Base-by-base conservation (phyloP, 2,888 invertebrate genomes). In the Dryocosmus kuriphilus region DNA sequence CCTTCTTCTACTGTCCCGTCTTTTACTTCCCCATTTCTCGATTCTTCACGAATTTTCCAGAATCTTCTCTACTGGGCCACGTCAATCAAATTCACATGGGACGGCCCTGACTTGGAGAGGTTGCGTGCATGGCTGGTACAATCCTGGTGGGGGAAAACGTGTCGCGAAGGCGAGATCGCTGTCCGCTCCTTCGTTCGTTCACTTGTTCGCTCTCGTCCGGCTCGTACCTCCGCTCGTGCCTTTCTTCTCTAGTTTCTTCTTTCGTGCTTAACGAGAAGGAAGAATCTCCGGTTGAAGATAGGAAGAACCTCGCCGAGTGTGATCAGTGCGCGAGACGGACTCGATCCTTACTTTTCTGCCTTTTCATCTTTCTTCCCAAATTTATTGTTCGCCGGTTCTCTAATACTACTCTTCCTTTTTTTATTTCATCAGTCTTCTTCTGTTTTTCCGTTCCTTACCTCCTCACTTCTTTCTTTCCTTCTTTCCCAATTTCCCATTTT, bases 131-230 rank as follows among this genome's bases (percentile, higher is more conserved):
- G 67, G 46, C 41, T 71, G 27, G 71, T 30, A 46, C 38, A 67
- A 71, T 71, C 51, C 46, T 41, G 77, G 82, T 80, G 81, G 81
- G 81, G 82, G 77, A 75, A 79, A 81, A 81, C 77, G 82, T 82
- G 82, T 82, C 81, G 82, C 81, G 79, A 79, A 81, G 81, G 81
- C 82, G 81, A 80, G 82, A 81, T 82, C 81, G 79, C 79, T 79
- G 78, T 78, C 82, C 80, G 80, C 81, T 82, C 82, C 80, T 80
- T 46, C 75, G 82, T 74, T 80, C 81, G 80, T 81, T 78, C 77
- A 81, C 80, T 82, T 82, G 81, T 82, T 81, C 79, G 81, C 81
- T 83, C 80, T 71, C 71, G 71, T 71, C 71, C 71, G 71, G 71
- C 71, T 71, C 32, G 71, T 71, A 71, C 51, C 71, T 71, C 51